Evolutionary conservation across 2,113 vertebrate genomes (phyloP).

Genomic region (Centrocercus urophasianus): DNA sequence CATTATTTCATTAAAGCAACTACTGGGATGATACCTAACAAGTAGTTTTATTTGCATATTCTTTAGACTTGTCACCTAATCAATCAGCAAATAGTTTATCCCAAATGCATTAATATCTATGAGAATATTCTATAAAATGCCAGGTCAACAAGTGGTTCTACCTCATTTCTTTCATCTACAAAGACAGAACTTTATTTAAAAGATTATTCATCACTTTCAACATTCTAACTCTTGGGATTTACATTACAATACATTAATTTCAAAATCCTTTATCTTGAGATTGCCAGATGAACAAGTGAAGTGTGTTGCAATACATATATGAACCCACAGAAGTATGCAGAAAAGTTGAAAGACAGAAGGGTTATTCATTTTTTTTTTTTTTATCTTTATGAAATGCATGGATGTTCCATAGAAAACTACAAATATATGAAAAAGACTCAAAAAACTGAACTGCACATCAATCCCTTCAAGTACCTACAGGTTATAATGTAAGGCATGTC

Average conservation of each 20-base stretch:
- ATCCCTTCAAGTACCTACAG: neutral
- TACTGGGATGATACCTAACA: neutral
- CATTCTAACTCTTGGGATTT: neutral
- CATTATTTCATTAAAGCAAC: neutral
- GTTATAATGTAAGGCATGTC: neutral
- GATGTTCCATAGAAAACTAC: neutral
- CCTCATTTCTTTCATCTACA: neutral
- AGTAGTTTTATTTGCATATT: neutral
- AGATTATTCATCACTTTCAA: neutral
- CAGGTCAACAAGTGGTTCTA: neutral
- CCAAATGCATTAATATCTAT: neutral
- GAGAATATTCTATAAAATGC: neutral
- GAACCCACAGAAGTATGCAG: neutral
- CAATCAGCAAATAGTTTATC: neutral
- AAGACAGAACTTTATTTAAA: neutral
- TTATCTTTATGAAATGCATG: neutral
- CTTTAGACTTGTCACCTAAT: neutral
- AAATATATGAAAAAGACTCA: neutral
- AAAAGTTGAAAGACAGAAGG: neutral
- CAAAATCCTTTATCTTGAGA: neutral
- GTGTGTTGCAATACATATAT: accelerated
- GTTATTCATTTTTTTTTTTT: neutral
- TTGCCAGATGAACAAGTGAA: neutral
- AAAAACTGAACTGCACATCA: neutral
- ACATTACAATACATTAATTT: neutral